Evolutionary conservation across 2,113 vertebrate species (phyloP).

Genomic region (Indri indri): DNA sequence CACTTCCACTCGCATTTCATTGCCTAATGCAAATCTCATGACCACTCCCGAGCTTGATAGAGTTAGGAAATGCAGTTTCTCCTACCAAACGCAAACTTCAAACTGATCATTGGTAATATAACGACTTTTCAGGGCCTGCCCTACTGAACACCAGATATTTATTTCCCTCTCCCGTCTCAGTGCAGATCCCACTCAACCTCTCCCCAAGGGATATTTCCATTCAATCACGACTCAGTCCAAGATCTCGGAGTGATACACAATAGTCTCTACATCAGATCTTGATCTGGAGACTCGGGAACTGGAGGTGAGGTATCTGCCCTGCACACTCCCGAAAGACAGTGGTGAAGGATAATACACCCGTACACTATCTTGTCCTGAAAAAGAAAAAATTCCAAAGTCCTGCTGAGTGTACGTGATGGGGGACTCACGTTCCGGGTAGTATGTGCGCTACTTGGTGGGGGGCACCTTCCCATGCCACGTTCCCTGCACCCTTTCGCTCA

Average conservation of each 20-base stretch:
- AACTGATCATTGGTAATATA: background rate
- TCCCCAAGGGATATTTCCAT: background rate
- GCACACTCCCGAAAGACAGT: background rate
- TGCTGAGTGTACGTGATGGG: background rate
- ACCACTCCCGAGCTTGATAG: background rate
- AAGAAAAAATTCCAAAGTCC: background rate
- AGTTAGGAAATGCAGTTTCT: background rate
- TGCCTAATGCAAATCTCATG: background rate
- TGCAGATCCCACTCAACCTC: background rate
- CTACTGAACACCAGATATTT: background rate
- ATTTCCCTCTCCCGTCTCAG: background rate
- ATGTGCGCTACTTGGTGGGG: background rate
- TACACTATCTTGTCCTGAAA: background rate
- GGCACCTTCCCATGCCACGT: background rate
- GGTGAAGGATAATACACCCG: background rate
- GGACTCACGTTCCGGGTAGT: fast-evolving
- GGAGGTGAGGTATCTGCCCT: background rate
- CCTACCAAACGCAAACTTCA: background rate
- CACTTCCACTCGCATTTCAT: background rate
- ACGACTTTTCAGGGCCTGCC: background rate
- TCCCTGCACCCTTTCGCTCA: background rate
- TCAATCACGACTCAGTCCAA: background rate
- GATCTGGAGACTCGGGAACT: background rate
- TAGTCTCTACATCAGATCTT: background rate
- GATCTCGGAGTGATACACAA: background rate